phyloP scores from a whole-genome alignment of 2,113 vertebrate genomes.

The Dendrocopos noguchii region DNA sequence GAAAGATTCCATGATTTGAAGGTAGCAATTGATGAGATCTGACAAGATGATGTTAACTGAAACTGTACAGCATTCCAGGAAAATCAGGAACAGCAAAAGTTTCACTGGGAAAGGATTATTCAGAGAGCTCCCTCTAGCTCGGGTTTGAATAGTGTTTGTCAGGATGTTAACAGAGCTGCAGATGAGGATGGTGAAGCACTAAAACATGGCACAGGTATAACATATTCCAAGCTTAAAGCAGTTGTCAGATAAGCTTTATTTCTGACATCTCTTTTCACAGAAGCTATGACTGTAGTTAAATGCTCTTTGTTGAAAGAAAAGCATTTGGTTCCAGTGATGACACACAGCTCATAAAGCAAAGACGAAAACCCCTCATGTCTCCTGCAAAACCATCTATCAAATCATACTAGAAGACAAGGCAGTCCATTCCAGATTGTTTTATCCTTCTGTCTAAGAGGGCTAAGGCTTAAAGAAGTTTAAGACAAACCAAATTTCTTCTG shows the following conservation, averaged over 20 bases:
- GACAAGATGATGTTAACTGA: neutral
- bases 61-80: neutral
- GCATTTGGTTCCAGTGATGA: neutral
- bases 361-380: neutral
- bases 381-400: neutral
- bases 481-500: neutral
- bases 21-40: neutral
- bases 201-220: neutral
- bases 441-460: neutral
- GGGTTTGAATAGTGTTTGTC: neutral
- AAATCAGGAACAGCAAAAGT: neutral
- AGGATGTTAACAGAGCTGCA: neutral
- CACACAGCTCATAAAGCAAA: neutral
- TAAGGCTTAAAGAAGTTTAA: neutral
- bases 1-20: neutral
- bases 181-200: neutral
- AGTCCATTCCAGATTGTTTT: neutral
- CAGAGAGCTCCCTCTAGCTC: neutral
- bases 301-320: neutral
- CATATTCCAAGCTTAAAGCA: neutral
- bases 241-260: conserved; percentile 5
- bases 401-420: neutral
- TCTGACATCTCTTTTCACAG: neutral
- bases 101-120: neutral
- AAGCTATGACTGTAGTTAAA: neutral